Evolutionary conservation across 2,113 vertebrate genomes (phyloP).

Genomic region (Paracanthobrama guichenoti): DNA sequence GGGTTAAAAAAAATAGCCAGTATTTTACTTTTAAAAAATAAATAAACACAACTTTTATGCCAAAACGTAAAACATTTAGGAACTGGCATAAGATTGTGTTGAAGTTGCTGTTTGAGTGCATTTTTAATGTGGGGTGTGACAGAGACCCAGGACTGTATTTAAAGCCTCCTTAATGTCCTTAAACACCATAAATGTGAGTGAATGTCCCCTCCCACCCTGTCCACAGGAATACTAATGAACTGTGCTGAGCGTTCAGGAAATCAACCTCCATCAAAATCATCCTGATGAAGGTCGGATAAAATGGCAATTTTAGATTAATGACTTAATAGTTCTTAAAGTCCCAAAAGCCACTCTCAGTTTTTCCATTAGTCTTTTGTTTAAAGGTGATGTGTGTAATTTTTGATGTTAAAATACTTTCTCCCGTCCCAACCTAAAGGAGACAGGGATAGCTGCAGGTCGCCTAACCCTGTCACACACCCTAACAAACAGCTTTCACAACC

Average conservation of each 20-base stretch:
- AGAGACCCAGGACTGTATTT: not conserved
- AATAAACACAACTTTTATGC: accelerated
- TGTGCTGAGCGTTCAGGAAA: not conserved
- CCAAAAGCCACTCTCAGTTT: not conserved
- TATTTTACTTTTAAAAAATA: not conserved
- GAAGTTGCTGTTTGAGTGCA: not conserved
- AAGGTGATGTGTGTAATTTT: not conserved
- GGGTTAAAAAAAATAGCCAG: too few species aligned
- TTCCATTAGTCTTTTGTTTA: slow-evolving; percentile 4
- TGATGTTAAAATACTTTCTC: not conserved
- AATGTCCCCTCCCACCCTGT: not conserved
- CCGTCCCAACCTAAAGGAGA: not conserved
- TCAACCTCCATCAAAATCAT: slow-evolving; percentile 10
- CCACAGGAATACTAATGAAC: slow-evolving; percentile 24
- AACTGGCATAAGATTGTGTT: not conserved
- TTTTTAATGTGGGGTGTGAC: not conserved
- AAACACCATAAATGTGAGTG: slow-evolving; percentile 28
- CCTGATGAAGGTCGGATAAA: not conserved
- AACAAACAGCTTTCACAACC: too few species aligned
- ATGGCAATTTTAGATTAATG: slow-evolving; percentile 6
- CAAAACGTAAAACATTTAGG: not conserved
- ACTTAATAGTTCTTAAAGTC: not conserved
- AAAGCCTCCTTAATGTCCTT: slow-evolving; percentile 1
- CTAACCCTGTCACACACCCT: too few species aligned
- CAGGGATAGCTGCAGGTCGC: too few species aligned